Base-by-base conservation (phyloP, 2,888 invertebrate species). In the Epinotia bilunana region DNA sequence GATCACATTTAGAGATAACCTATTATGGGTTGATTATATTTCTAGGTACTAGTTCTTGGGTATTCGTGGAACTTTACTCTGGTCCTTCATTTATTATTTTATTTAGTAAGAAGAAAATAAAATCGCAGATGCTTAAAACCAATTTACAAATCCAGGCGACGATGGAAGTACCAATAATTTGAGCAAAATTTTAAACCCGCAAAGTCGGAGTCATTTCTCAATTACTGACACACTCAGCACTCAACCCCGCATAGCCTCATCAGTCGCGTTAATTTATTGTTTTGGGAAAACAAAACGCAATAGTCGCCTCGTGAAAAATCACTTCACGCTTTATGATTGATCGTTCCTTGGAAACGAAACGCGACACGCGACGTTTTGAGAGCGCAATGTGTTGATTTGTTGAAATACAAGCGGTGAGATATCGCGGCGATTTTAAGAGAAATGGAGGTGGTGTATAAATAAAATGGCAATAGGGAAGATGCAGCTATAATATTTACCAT, bases 271-370 rank as follows among this genome's bases (percentile, higher is more conserved):
- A 84, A 88, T 88, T 89, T 87, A 86, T 86, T 87, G 86, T 90
- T 90, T 90, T 88, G 89, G 87, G 87, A 91, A 91, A 93, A 93
- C 91, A 91, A 91, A 91, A 90, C 85, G 82, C 81, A 78, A 75
- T 81, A 86, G 82, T 84, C 85, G 86, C 85, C 83, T 83, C 86
- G 84, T 93, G 93, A 93, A 92, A 93, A 92, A 93, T 93, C 90
- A 90, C 91, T 90, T 87, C 87, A 82, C 89, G 83, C 86, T 84
- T 88, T 93, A 91, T 93, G 93, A 93, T 93, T 92, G 92, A 93
- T 93, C 88, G 91, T 92, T 92, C 91, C 92, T 89, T 81, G 90
- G 92, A 93, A 93, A 83, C 84, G 83, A 82, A 81, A 83, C 83
- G 80, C 82, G 81, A 80, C 23, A 28, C 79, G 74, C 80, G 76